Evolutionary conservation across 2,888 invertebrate species (phyloP), one percentile per base, ranked within the genome.

Genomic region (Gortyna flavago): DNA sequence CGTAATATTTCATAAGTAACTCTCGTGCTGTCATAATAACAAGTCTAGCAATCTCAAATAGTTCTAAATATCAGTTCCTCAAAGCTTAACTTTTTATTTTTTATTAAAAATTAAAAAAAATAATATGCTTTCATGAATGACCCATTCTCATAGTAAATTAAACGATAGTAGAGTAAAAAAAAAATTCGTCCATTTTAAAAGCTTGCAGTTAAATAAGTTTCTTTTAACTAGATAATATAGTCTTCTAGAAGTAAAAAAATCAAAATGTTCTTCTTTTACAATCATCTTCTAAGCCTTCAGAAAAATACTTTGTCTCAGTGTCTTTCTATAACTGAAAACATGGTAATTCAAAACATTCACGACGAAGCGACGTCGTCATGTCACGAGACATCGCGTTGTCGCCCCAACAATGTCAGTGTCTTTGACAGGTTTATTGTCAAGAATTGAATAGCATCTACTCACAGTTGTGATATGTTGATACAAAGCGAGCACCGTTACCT

Each of bases 321-420:
- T 75, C 71, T 68, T 72, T 16, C 64, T 29, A 4, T 13, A 44
- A 62, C 44, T 1, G 9, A 7, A 57, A 67, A 51, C 35, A 68
- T 85, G 75, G 72, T 51, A 29, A 62, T 74, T 68, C 72, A 78
- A 77, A 67, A 75, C 75, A 68, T 68, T 51, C 69, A 48, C 71
- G 80, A 72, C 61, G 41, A n/a, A 48, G 5, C 72, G 72, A 65
- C 51, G 59, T 57, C 61, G 62, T 64, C 72, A 54, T 76, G 83
- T 83, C 85, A 83, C 70, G 75, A 81, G 84, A 82, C 67, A 74
- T 75, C 83, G 48, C 67, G 66, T 67, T 81, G 85, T 83, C 80
- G 68, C 70, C 48, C 57, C 73, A 80, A 85, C 87, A 85, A 85
- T 85, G 75, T 79, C 83, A 69, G 35, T 59, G 74, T 62, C 77